Evolutionary conservation across 2,888 invertebrate species (phyloP).

Genomic region (Acronicta psi): DNA sequence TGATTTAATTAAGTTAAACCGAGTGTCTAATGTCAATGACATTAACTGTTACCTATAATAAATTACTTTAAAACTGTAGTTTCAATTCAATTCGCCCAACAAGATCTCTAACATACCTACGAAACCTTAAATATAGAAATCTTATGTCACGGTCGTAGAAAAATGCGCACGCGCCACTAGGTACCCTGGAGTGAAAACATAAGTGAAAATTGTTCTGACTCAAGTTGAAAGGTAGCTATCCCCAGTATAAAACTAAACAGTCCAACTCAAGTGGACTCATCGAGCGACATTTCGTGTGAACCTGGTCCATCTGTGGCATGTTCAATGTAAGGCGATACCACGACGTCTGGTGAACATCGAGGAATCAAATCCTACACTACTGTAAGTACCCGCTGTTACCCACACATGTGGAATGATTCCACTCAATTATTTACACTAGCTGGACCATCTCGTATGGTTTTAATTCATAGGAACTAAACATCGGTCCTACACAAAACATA

Average conservation of each 20-base stretch:
- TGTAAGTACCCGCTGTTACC: constrained; percentile 61
- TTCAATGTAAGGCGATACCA: constrained; percentile 80
- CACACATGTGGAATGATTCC: constrained; percentile 82
- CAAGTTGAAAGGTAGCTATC: constrained; percentile 37
- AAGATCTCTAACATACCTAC: too few relatives aligned
- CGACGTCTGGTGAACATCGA: constrained; percentile 82
- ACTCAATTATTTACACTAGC: constrained; percentile 58
- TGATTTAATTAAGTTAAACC: neutral
- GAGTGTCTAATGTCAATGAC: too few relatives aligned
- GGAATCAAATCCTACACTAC: constrained; percentile 75
- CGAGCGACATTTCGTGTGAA: constrained; percentile 81
- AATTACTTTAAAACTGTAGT: too few relatives aligned
- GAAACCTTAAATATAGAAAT: too few relatives aligned
- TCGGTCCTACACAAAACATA: neutral
- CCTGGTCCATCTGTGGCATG: constrained; percentile 65
- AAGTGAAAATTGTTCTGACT: constrained; percentile 8
- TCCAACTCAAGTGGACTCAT: constrained; percentile 63
- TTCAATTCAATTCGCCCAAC: too few relatives aligned
- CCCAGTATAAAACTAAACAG: constrained; percentile 47
- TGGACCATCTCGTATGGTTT: constrained; percentile 33
- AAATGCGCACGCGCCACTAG: too few relatives aligned
- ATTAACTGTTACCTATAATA: too few relatives aligned
- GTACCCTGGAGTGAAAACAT: too few relatives aligned
- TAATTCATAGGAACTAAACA: constrained; percentile 12
- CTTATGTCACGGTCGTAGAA: too few relatives aligned